phyloP scores from a whole-genome alignment of 2,113 vertebrate genomes.

The Balaenoptera acutorostrata region DNA sequence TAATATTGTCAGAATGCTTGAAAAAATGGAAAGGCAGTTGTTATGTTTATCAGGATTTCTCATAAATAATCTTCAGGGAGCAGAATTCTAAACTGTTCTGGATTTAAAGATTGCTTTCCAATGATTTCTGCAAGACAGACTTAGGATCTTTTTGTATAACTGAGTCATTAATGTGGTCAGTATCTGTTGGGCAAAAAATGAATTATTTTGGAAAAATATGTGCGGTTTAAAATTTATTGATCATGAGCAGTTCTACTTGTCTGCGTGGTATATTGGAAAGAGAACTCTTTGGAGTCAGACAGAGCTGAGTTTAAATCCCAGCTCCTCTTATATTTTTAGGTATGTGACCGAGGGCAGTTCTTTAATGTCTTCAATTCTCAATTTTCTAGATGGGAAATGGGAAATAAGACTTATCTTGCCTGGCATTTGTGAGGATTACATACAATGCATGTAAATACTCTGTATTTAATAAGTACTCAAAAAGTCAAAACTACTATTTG shows the following conservation, averaged over 20 bases:
- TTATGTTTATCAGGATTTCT: slow-evolving; percentile 6
- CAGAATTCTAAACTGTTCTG: background rate
- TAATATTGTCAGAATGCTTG: background rate
- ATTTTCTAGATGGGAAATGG: background rate
- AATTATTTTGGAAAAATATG: background rate
- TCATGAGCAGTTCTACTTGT: background rate
- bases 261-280: background rate
- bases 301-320: background rate
- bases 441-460: background rate
- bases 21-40: background rate
- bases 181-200: background rate
- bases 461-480: background rate
- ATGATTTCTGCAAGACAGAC: background rate
- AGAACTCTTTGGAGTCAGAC: background rate
- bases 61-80: background rate
- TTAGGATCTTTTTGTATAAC: background rate
- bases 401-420: background rate
- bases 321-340: background rate
- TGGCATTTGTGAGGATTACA: background rate
- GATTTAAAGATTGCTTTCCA: background rate
- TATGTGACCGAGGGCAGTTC: background rate
- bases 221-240: background rate
- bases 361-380: background rate
- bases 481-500: background rate
- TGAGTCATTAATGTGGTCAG: background rate